Evolutionary conservation across 2,888 invertebrate genomes (phyloP), one percentile per base, ranked within the genome.

Genomic region (Ashinkailepas kermadecensis): DNA sequence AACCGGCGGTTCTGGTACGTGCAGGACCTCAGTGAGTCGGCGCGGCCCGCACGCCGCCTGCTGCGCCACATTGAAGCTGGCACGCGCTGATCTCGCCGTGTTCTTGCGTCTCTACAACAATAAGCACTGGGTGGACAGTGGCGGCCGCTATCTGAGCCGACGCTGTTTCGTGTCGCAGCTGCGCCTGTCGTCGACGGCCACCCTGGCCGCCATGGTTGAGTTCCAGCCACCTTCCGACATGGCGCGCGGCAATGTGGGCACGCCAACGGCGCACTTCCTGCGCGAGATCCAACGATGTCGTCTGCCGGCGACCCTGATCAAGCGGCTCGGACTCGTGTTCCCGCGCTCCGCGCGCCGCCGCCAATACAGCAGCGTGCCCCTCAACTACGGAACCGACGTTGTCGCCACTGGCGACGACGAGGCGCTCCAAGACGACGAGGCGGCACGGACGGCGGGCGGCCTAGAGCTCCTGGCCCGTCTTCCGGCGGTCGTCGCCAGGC

Each of bases 181-280:
- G 57, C 56, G 56, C 23, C 21, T 56, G n/a, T 21, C 62, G 57
- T 64, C 62, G 21, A 70, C 74, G 8, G 70, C 56, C 11, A 11
- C 4, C n/a, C 56, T 56, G 58, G 56, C 23, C 10, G 11, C 39
- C 18, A 74, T 74, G 74, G 56, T 74, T 21, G 74, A 74, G 74
- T 56, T 74, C 54, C 54, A 56, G n/a, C 74, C 74, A 21, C 74
- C 74, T 1, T 39, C 85, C 80, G 83, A 88, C 2, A 88, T 89
- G 88, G 89, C 89, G 11, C 85, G 88, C 82, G 90, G 90, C 54
- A 90, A 90, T 86, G 89, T 90, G 56, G 90, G 90, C 9, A 90
- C 90, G 9, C 88, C 89, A 6, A 88, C 88, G 4, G 84, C 84
- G 70, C 84, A 86, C 81, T 89, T 90, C 84, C 83, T 89, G 82